Conservation (phyloP, 1,140 invertebrate species). For the Callitettix versicolor region DNA sequence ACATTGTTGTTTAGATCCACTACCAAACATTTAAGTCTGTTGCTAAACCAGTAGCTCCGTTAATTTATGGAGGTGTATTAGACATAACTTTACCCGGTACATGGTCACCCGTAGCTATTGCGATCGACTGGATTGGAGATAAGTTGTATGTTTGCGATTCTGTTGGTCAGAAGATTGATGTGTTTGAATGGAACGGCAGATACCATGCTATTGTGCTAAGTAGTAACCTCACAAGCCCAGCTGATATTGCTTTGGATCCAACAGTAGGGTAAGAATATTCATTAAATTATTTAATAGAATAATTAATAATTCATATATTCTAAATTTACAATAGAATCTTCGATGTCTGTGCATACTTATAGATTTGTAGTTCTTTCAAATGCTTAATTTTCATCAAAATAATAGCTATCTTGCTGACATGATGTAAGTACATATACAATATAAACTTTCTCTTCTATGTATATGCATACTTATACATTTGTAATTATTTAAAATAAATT, state of each 20-base stretch:
- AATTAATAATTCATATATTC: too few relatives aligned
- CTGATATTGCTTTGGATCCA: conserved; percentile 86
- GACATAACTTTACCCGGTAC: conserved; percentile 64
- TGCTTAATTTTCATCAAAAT: too few relatives aligned
- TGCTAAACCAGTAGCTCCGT: conserved; percentile 28
- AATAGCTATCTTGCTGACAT: too few relatives aligned
- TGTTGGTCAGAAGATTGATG: conserved; percentile 84
- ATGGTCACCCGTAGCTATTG: conserved; percentile 80
- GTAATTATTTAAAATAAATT: too few relatives aligned
- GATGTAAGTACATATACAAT: too few relatives aligned
- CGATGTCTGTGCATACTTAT: too few relatives aligned
- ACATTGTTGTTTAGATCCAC: conserved; percentile 40
- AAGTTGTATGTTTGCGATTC: conserved; percentile 93
- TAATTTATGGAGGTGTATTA: conserved; percentile 29
- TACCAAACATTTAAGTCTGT: conserved; percentile 42
- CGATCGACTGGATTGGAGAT: conserved; percentile 94
- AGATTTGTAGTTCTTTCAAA: too few relatives aligned
- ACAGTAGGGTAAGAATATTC: conserved; percentile 52
- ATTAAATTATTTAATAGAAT: background rate
- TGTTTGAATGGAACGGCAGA: conserved; percentile 76
- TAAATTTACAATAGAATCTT: too few relatives aligned
- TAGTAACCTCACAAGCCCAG: conserved; percentile 80
- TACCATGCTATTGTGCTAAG: conserved; percentile 82
- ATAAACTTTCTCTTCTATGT: too few relatives aligned
- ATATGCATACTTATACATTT: too few relatives aligned